Evolutionary conservation across 2,888 invertebrate species (phyloP).

Genomic region (Cepaea hortensis): DNA sequence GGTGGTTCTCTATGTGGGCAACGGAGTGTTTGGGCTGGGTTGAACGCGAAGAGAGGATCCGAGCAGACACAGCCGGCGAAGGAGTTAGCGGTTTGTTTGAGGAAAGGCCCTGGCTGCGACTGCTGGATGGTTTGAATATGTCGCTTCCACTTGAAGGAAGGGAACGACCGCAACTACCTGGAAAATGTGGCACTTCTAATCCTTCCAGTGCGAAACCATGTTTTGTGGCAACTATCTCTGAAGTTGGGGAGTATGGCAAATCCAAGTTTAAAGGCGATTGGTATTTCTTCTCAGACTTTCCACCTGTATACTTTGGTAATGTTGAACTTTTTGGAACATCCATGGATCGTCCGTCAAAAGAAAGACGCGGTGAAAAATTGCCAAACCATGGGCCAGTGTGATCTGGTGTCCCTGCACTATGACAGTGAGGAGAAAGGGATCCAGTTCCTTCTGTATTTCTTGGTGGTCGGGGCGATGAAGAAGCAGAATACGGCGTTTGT

Average conservation of each 20-base stretch:
- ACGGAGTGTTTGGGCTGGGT: background rate
- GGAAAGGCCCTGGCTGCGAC: background rate
- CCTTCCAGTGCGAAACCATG: conserved; percentile 41
- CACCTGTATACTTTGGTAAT: background rate
- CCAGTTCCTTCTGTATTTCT: background rate
- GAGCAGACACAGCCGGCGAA: conserved; percentile 15
- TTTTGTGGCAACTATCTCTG: conserved; percentile 41
- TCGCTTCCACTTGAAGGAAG: conserved; percentile 28
- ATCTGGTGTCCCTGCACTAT: background rate
- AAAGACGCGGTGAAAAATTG: background rate
- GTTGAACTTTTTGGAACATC: background rate
- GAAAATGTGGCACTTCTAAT: conserved; percentile 32
- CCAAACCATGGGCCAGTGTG: background rate
- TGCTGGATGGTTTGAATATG: conserved; percentile 25
- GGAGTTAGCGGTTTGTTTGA: conserved; percentile 26
- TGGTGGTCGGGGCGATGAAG: background rate
- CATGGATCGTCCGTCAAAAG: background rate
- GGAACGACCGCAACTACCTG: background rate
- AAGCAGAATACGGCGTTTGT: background rate
- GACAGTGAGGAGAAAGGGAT: background rate
- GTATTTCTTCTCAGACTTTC: conserved; percentile 14
- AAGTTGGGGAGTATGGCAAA: conserved; percentile 32
- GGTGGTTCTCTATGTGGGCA: background rate
- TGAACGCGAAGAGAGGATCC: background rate
- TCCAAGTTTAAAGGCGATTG: conserved; percentile 4